phyloP scores from a whole-genome alignment of 1,140 invertebrate genomes.

The Venustaconcha ellipsiformis region DNA sequence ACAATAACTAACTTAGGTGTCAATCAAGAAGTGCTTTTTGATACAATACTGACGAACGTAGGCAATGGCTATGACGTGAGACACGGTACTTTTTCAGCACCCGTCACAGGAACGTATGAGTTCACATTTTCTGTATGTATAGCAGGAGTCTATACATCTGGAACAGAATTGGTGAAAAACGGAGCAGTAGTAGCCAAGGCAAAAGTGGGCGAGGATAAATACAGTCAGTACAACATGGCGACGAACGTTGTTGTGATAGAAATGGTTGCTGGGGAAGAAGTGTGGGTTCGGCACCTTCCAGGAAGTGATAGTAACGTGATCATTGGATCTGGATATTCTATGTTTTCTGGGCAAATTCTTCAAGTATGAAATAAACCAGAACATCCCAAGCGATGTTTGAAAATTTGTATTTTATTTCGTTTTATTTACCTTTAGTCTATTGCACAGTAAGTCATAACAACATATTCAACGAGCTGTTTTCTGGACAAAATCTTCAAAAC shows the following conservation, averaged over 20 bases:
- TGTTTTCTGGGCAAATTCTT: too few species aligned
- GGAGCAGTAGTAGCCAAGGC: conserved; percentile 10
- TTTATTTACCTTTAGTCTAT: too few species aligned
- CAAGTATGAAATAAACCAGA: too few species aligned
- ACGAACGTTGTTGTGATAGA: conserved; percentile 19
- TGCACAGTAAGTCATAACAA: too few species aligned
- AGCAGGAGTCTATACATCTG: neutral
- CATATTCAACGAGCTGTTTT: too few species aligned
- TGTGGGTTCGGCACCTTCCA: conserved; percentile 22
- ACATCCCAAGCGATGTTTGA: too few species aligned
- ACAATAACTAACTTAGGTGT: neutral
- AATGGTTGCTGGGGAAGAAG: conserved; percentile 15
- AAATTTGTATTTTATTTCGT: too few species aligned
- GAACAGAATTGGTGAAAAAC: conserved; percentile 16
- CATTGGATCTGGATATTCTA: neutral
- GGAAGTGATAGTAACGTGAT: conserved; percentile 20
- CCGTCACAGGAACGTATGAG: neutral
- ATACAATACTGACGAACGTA: neutral
- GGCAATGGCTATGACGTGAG: neutral
- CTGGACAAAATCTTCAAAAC: too few species aligned
- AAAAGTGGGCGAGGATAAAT: conserved; percentile 8
- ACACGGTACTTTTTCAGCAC: neutral
- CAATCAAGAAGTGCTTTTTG: neutral
- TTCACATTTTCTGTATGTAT: neutral
- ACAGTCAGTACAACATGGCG: conserved; percentile 16